Evolutionary conservation across 2,888 invertebrate species (phyloP), one percentile per base, ranked within the genome.

Genomic region (Erebia epiphron): DNA sequence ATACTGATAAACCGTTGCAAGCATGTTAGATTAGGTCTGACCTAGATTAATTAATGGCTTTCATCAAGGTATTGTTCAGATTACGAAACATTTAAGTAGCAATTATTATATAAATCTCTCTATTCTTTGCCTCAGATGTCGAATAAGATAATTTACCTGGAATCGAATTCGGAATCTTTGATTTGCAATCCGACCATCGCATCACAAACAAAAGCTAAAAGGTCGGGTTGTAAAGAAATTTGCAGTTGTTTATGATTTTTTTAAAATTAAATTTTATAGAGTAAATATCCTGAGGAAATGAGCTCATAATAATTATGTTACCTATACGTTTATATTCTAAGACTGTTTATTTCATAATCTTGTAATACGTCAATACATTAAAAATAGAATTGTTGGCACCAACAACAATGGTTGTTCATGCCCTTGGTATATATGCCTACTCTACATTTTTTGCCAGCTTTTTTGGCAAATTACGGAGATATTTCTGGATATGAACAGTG

Each of bases 351-450:
- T 71, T 49, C 66, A 56, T 62, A 64, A 68, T 65, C 65, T 70
- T 66, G 62, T 68, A 57, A 50, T 46, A 35, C 49, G 16, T 52
- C 26, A 52, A 62, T 52, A 67, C 60, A 67, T 67, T 69, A 72
- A 63, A 66, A 69, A 69, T 72, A 72, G 67, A 61, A 43, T 50
- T 50, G 63, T 73, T 73, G 73, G 73, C 62, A 62, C 3, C 71
- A 68, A 68, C 69, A 16, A 57, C 7, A 21, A 35, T 35, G 35
- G 35, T 65, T 71, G 63, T 71, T 73, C 69, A 67, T 66, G 52
- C 1, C 16, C 61, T 56, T 46, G 16, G n/a, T 35, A 18, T 60
- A 3, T 26, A 26, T 26, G 26, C 26, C 26, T 26, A 14, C 10
- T 35, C 18, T 8, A 21, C 41, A 58, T 60, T 50, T 60, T 61